Evolutionary conservation across 2,113 vertebrate species (phyloP), one percentile per base, ranked within the genome.

Genomic region (Phocoena phocoena): DNA sequence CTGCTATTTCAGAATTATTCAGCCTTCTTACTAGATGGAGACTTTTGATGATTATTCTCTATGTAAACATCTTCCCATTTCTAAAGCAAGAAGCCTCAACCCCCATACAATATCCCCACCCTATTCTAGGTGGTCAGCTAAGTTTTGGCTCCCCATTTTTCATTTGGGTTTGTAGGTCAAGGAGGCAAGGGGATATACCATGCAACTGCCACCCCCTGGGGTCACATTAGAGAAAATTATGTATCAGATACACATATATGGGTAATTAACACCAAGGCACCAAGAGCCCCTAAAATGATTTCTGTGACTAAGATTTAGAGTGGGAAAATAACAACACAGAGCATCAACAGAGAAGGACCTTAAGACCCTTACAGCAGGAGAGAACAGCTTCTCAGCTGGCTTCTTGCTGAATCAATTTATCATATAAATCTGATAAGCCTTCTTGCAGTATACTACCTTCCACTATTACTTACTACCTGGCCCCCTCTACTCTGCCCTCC

Each of bases 281-380:
- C 7, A 82, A 95, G 21, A 65, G 10, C 6, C 58, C 65, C 77
- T 93, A 92, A 74, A 94, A n/a, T 36, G 31, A 41, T 36, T 77
- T 96, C 58, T 92, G 26, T 90, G 47, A 86, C 25, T 55, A 83
- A 31, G 17, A 94, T 70, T 97, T 67, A 86, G 33, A 70, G n/a
- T 73, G 26, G 21, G 18, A 91, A 91, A 93, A 86, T 53, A 93
- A 74, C 58, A n/a, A 87, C 8, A 15, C 15, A 90, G 36, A 73
- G 44, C 23, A 76, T n/a, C 73, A 85, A 63, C 33, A 90, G 20
- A 93, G 44, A 58, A 85, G n/a, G 96, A 62, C 25, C 15, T 93
- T 58, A 87, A 94, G 28, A 90, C 28, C 33, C 58, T 88, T 60
- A 58, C 4, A 82, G 38, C 5, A 83, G 55, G 23, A 88, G 6